Evolutionary conservation across 2,113 vertebrate species (phyloP), one percentile per base, ranked within the genome.

Genomic region (Callospermophilus lateralis): DNA sequence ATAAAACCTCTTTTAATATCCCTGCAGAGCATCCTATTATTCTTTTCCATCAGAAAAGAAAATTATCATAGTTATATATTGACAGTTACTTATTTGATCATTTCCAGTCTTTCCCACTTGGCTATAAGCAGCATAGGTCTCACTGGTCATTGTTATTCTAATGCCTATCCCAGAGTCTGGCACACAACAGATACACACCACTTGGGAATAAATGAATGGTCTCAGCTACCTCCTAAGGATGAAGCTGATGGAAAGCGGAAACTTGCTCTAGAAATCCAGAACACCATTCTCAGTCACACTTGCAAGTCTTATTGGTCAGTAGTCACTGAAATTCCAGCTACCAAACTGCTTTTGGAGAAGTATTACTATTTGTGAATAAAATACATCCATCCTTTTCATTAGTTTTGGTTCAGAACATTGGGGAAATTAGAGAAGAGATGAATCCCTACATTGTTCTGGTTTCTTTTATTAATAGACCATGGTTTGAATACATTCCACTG

Each of bases 351-450:
- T 94, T 87, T 39, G 51, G 73, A 86, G 73, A 84, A 15, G 8
- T 5, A 6, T 77, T 90, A 78, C 74, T 51, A 81, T n/a, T 53
- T 76, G 28, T 22, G 19, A 84, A 53, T 86, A 85, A 87, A 94
- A 95, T 13, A 77, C 32, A 32, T 58, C 10, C 32, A 74, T 74
- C 96, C 53, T 53, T 90, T 85, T 89, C 8, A 26, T 63, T 93
- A 42, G 37, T 88, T 96, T 84, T 70, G 84, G 32, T 74, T 94
- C 20, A 74, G 88, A 77, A 96, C 53, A 37, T 8, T 72, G 34
- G 22, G 12, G 39, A 30, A 87, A 95, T 94, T 65, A 28, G 67
- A 95, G 63, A 65, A 91, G 84, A 84, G 34, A 89, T n/a, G 42
- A 93, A n/a, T 26, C 73, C 48, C 42, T n/a, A 63, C 30, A 58